Conservation (phyloP, 2,113 vertebrate genomes). For the Ursus arctos region DNA sequence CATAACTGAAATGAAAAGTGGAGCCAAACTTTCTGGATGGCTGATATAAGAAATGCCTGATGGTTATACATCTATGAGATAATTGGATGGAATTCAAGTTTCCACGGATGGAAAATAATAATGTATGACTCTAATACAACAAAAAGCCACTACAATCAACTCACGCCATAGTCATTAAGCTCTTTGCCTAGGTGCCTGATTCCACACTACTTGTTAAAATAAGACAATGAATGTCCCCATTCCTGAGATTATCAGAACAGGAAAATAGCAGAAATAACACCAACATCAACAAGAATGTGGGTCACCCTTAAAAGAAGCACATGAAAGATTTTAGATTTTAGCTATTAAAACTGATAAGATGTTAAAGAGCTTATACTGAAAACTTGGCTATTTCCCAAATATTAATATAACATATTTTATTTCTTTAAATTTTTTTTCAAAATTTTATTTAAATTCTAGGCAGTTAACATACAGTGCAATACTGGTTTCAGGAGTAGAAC, state of each 20-base stretch:
- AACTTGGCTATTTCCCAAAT: neutral
- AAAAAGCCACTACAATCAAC: neutral
- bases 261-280: neutral
- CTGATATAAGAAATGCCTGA: neutral
- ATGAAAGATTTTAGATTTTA: neutral
- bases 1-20: neutral
- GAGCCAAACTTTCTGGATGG: neutral
- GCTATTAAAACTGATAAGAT: neutral
- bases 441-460: neutral
- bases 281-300: too few species aligned
- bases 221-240: neutral
- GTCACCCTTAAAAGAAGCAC: neutral
- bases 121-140: neutral
- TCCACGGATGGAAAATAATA: neutral
- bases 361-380: neutral
- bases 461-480: neutral
- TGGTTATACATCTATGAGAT: neutral
- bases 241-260: neutral
- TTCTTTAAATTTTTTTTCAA: neutral
- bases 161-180: neutral
- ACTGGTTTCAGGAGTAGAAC: neutral
- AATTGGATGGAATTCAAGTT: neutral
- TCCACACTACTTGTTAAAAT: neutral
- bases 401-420: neutral
- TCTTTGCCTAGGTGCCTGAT: neutral